Percentiles rank a stretch among this genome's conserved stretches.
Evolutionary conservation across 1,140 invertebrate species (phyloP).

Genomic region (Drosophila novamexicana): DNA sequence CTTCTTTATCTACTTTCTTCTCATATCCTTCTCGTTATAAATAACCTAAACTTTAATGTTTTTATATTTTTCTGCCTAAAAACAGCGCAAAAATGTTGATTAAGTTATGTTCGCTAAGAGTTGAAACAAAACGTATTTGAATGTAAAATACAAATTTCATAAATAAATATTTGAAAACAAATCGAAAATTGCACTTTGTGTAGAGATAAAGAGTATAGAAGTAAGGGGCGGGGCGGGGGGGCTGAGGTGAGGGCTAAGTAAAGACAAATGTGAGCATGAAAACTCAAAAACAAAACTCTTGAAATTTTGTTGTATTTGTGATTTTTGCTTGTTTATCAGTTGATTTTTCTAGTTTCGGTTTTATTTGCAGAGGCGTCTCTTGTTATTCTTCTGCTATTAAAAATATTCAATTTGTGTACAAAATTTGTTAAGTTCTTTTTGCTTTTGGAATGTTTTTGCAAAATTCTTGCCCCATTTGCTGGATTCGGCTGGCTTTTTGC

Average conservation of each 20-base stretch:
- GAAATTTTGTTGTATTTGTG: conserved; percentile 35
- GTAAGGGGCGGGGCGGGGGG: conserved; percentile 2
- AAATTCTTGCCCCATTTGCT: conserved; percentile 23
- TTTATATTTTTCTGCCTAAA: conserved; percentile 41
- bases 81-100: conserved; percentile 50
- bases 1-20: conserved; percentile 1
- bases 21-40: conserved; percentile 24
- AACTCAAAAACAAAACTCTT: conserved; percentile 13
- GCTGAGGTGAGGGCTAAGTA: conserved; percentile 18
- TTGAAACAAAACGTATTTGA: conserved; percentile 47
- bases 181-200: conserved; percentile 69
- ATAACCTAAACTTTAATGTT: conserved; percentile 63
- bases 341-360: conserved; percentile 1
- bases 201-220: conserved; percentile 32
- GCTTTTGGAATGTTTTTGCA: conserved; percentile 62
- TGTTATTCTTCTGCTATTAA: conserved; percentile 1
- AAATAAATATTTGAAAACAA: conserved; percentile 28
- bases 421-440: conserved; percentile 27
- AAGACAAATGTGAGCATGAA: conserved; percentile 26
- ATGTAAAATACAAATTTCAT: conserved; percentile 28
- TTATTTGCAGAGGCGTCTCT: conserved; percentile 4
- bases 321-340: conserved; percentile 23
- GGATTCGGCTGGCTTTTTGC: neutral
- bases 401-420: conserved; percentile 21
- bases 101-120: conserved; percentile 48